A percentile compares a stretch with the other conserved stretches of the same genome.
Conservation (phyloP, 2,888 invertebrate genomes). For the Schizaphis graminum region DNA sequence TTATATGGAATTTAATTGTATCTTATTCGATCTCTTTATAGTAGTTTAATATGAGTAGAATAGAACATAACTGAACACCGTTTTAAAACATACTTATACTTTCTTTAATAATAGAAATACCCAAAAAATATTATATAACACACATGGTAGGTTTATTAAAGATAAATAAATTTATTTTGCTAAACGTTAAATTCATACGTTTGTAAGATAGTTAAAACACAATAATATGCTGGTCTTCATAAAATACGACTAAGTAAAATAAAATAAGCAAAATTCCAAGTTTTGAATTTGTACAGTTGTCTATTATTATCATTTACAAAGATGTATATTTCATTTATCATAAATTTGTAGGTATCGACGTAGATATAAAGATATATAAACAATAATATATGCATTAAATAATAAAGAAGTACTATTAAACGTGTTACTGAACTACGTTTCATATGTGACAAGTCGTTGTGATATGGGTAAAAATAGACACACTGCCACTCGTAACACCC, state of each 20-base stretch:
- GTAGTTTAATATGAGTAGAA: no score
- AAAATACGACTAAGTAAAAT: background rate
- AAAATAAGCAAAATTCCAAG: background rate
- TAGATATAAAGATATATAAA: background rate
- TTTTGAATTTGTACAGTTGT: no score
- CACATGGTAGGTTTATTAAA: background rate
- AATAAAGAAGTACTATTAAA: background rate
- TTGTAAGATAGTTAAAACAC: background rate
- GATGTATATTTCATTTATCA: background rate
- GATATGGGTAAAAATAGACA: background rate
- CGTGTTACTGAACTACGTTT: background rate
- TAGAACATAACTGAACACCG: background rate
- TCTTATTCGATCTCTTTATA: background rate
- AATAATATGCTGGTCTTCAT: background rate
- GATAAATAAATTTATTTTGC: background rate
- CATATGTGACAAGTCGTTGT: background rate
- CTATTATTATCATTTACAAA: background rate
- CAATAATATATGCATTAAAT: background rate
- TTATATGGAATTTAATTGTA: background rate
- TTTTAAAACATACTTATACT: background rate
- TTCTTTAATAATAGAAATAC: background rate
- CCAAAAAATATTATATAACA: fast-evolving
- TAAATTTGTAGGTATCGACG: background rate
- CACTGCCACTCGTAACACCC: background rate
- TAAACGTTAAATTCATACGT: background rate